These are phyloP conservation scores for Corella eumyota DNA, from an alignment of 23 tunicate species.

Conservation along the genomic window DNA sequence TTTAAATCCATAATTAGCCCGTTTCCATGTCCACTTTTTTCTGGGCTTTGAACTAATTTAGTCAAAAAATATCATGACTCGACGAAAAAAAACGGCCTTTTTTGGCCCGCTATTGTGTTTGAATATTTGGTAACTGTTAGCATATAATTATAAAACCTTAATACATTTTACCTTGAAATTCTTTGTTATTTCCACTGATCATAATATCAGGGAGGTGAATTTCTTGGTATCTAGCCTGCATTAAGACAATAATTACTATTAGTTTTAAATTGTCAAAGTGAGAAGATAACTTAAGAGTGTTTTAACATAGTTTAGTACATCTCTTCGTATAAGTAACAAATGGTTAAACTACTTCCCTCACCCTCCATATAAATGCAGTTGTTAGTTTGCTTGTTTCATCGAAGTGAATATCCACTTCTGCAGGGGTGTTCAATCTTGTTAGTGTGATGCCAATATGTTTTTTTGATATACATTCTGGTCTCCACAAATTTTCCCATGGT, in stretches of 20 bases:
- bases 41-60: background rate
- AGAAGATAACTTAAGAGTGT: too few species aligned
- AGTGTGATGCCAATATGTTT: conserved; percentile 69
- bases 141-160: background rate
- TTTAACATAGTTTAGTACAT: too few species aligned
- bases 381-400: conserved; percentile 34
- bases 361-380: conserved; percentile 73
- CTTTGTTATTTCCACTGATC: conserved; percentile 1
- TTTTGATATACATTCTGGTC: conserved; percentile 63
- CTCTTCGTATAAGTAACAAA: too few species aligned
- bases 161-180: background rate
- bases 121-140: background rate
- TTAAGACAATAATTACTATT: background rate
- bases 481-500: conserved; percentile 91
- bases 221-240: conserved; percentile 19
- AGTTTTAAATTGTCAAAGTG: background rate
- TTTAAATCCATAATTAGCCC: background rate
- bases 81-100: background rate
- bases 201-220: conserved; percentile 32
- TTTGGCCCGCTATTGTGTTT: background rate
- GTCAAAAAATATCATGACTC: too few species aligned
- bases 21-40: background rate
- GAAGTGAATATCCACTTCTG: conserved; percentile 36
- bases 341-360: too few species aligned
- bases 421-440: conserved; percentile 19